Evolutionary conservation across 2,797 vertebrate genomes (phyloP).

Genomic region (Novumbra hubbsi): DNA sequence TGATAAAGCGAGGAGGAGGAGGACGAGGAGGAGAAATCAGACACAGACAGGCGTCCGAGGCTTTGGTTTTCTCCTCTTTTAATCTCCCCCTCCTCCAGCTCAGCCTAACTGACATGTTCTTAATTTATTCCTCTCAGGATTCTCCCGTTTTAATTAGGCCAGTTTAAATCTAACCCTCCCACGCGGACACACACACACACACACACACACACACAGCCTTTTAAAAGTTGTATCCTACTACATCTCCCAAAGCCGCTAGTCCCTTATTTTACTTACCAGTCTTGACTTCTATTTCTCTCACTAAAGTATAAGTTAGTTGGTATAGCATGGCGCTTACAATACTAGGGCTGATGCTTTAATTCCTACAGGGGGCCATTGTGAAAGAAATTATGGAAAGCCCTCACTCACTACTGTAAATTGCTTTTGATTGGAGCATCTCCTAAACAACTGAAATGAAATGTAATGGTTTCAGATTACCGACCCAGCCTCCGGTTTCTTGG

Average conservation of each 20-base stretch:
- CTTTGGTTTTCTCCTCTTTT: constrained; percentile 50
- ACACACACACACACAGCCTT: background rate
- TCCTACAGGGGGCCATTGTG: too few relatives aligned
- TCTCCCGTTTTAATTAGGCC: constrained; percentile 77
- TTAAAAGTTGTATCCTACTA: constrained; percentile 58
- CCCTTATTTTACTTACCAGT: constrained; percentile 12
- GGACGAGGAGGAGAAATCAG: constrained; percentile 54
- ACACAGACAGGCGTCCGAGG: constrained; percentile 41
- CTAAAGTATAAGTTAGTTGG: too few relatives aligned
- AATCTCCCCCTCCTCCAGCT: constrained; percentile 71
- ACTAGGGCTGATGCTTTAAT: too few relatives aligned
- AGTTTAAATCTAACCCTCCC: constrained; percentile 67
- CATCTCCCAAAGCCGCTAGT: background rate
- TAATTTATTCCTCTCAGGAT: constrained; percentile 75
- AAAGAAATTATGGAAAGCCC: too few relatives aligned
- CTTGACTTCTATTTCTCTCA: constrained; percentile 9
- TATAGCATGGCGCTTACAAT: too few relatives aligned
- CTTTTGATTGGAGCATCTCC: too few relatives aligned
- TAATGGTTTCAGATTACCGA: background rate
- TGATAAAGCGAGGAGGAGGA: constrained; percentile 30
- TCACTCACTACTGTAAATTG: too few relatives aligned
- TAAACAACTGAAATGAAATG: too few relatives aligned
- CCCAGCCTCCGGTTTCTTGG: constrained; percentile 36
- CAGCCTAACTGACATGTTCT: constrained; percentile 75
- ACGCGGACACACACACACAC: background rate